phyloP scores from a whole-genome alignment of 1,140 invertebrate genomes.

The Procambarus virginalis region DNA sequence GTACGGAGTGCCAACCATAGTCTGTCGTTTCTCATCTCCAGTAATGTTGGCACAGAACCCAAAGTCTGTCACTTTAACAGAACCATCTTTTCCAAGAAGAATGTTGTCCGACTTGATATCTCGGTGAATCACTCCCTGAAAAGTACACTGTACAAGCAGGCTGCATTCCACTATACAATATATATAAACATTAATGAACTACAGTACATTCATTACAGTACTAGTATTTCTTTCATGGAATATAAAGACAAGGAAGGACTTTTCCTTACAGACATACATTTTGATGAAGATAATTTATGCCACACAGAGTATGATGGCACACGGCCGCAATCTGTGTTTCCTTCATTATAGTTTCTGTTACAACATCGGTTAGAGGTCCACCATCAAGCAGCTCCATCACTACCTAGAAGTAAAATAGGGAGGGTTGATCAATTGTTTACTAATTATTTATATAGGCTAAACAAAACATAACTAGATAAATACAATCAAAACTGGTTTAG shows the following conservation, averaged over 20 bases:
- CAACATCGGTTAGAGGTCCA: slow-evolving; percentile 96
- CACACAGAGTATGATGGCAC: slow-evolving; percentile 92
- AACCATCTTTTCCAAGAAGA: slow-evolving; percentile 95
- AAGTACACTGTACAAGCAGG: neutral
- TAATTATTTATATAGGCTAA: neutral
- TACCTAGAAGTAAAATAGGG: slow-evolving; percentile 71
- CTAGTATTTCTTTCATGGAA: no score
- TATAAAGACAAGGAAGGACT: neutral
- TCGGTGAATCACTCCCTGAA: slow-evolving; percentile 85
- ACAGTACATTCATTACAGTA: no score
- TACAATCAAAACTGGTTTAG: no score
- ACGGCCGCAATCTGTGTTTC: slow-evolving; percentile 97
- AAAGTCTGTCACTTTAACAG: slow-evolving; percentile 98
- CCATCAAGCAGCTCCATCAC: slow-evolving; percentile 97
- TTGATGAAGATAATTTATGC: slow-evolving; percentile 92
- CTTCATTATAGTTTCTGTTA: slow-evolving; percentile 98
- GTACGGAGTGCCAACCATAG: slow-evolving; percentile 90
- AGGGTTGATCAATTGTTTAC: neutral
- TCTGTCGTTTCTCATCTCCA: slow-evolving; percentile 95
- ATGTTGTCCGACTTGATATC: slow-evolving; percentile 99
- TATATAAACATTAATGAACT: no score
- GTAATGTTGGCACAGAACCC: slow-evolving; percentile 95
- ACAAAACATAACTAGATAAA: neutral
- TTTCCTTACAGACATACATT: slow-evolving; percentile 75
- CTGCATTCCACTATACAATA: no score